Percentiles rank a stretch among this genome's conserved stretches.
Conservation (phyloP, 2,888 invertebrate genomes). For the Agrochola lota region DNA sequence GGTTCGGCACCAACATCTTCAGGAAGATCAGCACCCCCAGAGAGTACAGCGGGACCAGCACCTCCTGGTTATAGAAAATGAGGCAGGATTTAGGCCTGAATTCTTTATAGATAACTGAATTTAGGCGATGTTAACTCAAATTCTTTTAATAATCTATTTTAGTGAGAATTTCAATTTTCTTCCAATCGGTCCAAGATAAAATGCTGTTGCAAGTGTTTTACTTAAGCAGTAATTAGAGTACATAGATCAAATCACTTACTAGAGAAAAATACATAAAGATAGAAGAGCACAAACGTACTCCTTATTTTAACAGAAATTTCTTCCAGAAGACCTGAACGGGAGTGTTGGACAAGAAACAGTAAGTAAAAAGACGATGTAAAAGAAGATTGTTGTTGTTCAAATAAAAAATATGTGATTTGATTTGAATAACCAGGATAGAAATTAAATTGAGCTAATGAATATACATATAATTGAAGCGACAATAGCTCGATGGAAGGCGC, state of each 20-base stretch:
- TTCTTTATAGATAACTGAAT: not conserved
- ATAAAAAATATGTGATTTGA: not conserved
- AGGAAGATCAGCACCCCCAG: constrained; percentile 93
- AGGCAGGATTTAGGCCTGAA: not conserved
- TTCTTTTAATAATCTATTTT: not conserved
- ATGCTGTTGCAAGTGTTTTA: not conserved
- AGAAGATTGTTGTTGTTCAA: not conserved
- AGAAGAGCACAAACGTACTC: not conserved
- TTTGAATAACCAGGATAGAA: not conserved
- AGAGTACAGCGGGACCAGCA: constrained; percentile 94
- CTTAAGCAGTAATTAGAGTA: not conserved
- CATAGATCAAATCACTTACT: not conserved
- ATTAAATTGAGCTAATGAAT: not conserved
- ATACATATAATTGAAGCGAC: not conserved
- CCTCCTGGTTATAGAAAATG: constrained; percentile 90
- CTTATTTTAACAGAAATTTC: not conserved
- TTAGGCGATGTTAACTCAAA: not conserved
- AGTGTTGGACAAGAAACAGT: not conserved
- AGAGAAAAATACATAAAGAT: not conserved
- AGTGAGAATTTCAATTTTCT: not conserved
- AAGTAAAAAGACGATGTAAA: not conserved
- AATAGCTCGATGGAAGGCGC: not conserved
- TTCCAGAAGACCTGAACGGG: not conserved
- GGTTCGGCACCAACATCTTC: constrained; percentile 94
- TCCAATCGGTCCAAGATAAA: not conserved